A percentile compares a stretch with the other conserved stretches of the same genome.
These are phyloP conservation scores for Hyperoodon ampullatus DNA, from an alignment of 2,113 vertebrate species.

Conservation along the genomic window DNA sequence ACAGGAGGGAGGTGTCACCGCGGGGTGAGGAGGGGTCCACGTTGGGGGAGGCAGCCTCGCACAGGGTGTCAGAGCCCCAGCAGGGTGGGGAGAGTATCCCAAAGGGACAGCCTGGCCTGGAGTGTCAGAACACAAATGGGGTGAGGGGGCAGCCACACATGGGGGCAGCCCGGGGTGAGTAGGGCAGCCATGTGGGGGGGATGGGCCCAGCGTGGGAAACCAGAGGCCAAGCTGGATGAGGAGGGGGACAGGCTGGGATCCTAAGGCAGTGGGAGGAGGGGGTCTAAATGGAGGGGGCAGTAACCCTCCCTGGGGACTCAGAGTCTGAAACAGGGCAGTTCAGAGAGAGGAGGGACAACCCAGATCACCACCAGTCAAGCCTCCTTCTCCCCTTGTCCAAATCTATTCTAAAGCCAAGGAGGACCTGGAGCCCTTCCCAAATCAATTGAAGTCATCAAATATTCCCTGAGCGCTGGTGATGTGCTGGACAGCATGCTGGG, in stretches of 20 bases:
- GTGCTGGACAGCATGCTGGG: accelerated
- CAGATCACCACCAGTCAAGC: not conserved
- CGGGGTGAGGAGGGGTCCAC: not conserved
- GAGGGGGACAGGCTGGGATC: not conserved
- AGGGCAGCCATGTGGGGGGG: accelerated
- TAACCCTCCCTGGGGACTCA: not conserved
- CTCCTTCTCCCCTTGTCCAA: not conserved
- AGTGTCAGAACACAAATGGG: not conserved
- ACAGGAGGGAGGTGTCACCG: not conserved
- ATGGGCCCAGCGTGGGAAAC: not conserved
- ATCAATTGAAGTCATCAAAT: not conserved
- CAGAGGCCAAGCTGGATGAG: not conserved
- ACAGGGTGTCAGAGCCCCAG: not conserved
- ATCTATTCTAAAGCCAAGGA: not conserved
- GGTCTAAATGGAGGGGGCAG: not conserved
- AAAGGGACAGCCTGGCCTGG: not conserved
- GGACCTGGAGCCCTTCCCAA: not conserved
- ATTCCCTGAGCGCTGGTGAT: not conserved
- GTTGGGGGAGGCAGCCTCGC: not conserved
- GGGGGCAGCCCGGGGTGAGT: not conserved
- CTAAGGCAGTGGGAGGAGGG: not conserved
- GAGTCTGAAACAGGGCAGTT: not conserved
- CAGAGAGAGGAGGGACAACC: not conserved
- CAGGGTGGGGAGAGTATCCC: not conserved
- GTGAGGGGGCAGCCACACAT: not conserved